Evolutionary conservation across 1,140 invertebrate species (phyloP).

Genomic region (Samia ricini): DNA sequence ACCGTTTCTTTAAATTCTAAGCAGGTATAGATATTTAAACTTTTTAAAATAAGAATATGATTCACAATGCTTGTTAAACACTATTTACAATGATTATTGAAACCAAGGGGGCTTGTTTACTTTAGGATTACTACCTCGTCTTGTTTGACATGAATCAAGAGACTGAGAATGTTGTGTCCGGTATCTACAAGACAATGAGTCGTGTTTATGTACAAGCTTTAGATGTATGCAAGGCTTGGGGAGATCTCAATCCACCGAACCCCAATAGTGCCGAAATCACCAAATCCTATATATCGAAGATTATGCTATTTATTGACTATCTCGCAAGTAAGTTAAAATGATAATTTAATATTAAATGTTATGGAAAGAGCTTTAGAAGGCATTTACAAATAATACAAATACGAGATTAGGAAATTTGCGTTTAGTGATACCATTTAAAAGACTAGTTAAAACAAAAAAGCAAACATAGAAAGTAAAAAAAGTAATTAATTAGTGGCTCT

Average conservation of each 20-base stretch:
- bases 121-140: conserved; percentile 59
- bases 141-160: conserved; percentile 59
- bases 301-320: conserved; percentile 66
- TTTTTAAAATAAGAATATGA: too few relatives aligned
- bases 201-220: conserved; percentile 54
- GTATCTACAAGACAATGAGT: conserved; percentile 54
- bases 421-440: too few relatives aligned
- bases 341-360: background rate
- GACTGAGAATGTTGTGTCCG: conserved; percentile 63
- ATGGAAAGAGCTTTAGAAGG: too few relatives aligned
- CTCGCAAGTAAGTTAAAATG: conserved; percentile 50
- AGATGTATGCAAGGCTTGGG: conserved; percentile 55
- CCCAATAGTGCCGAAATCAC: conserved; percentile 55
- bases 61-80: too few relatives aligned
- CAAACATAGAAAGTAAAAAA: too few relatives aligned
- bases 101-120: conserved; percentile 5
- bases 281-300: conserved; percentile 56
- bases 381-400: too few relatives aligned
- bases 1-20: too few relatives aligned
- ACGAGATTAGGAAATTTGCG: too few relatives aligned
- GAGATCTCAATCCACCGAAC: conserved; percentile 65
- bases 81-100: background rate
- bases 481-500: too few relatives aligned
- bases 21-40: too few relatives aligned
- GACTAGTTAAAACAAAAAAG: too few relatives aligned